These are phyloP conservation scores for Archegozetes longisetosus DNA, from an alignment of 1,140 invertebrate species.

Conservation along the genomic window DNA sequence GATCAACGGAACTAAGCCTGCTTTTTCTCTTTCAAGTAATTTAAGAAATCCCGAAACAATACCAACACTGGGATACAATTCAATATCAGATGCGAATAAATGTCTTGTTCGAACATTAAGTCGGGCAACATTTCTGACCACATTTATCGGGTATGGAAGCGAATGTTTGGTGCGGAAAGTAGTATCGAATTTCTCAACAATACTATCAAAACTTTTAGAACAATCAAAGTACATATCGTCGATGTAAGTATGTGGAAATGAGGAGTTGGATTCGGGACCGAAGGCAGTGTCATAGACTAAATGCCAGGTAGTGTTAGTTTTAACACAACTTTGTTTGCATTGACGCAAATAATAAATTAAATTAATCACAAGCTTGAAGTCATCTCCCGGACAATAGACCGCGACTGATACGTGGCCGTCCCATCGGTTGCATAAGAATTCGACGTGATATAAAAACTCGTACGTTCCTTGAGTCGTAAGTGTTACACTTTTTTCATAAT, in stretches of 20 bases:
- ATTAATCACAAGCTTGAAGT: slow-evolving; percentile 42
- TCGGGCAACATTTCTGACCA: slow-evolving; percentile 24
- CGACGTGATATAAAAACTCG: slow-evolving; percentile 71
- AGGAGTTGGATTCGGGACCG: neutral
- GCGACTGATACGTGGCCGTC: slow-evolving; percentile 52
- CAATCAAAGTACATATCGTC: neutral
- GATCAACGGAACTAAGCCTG: slow-evolving; percentile 5
- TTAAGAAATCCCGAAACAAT: slow-evolving; percentile 18
- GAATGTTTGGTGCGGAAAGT: slow-evolving; percentile 16
- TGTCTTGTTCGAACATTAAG: slow-evolving; percentile 21
- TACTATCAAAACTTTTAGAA: neutral
- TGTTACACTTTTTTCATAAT: slow-evolving; percentile 53
- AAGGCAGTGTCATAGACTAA: slow-evolving; percentile 19
- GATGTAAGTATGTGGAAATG: neutral
- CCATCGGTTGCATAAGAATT: slow-evolving; percentile 57
- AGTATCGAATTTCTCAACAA: neutral
- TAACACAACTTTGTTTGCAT: slow-evolving; percentile 20
- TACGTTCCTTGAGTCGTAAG: slow-evolving; percentile 74
- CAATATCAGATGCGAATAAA: slow-evolving; percentile 25
- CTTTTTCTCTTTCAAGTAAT: slow-evolving; percentile 6
- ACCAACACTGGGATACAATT: slow-evolving; percentile 24
- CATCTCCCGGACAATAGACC: slow-evolving; percentile 53
- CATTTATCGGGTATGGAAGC: slow-evolving; percentile 26
- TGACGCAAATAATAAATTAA: slow-evolving; percentile 42
- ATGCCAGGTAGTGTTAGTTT: slow-evolving; percentile 21